Base-by-base conservation (phyloP, 2,797 vertebrate genomes). In the Acanthurus lineatus region DNA sequence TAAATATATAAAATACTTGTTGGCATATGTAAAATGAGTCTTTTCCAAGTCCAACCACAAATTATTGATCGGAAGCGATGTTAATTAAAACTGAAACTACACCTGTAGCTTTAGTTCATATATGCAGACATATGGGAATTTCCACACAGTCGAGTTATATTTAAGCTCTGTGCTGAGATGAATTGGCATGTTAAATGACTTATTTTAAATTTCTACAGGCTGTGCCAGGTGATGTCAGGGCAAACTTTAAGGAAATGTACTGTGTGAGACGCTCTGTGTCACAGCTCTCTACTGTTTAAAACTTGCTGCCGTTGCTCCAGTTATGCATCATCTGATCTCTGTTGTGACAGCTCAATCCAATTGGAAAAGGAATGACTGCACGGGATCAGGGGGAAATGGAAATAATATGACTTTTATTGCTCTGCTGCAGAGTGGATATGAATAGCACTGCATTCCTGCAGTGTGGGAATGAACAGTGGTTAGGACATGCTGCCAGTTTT, bases 381-480 rank as follows among this genome's bases (percentile, higher is more conserved):
- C 48, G 52, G 51, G 79, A 80, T 87, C 45, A 15, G 47, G 5
- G 65, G 76, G 70, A 79, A 83, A 83, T 89, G 82, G 85, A 89
- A 92, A 90, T 87, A 86, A 89, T 81, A 32, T 56, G 60, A 78
- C 60, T 88, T 85, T 82, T 82, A 85, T 86, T 88, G 62, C 81
- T 54, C 42, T 48, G 71, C 69, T 77, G 83, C 71, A 75, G 83
- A 86, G 86, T 89, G 89, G 88, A 91, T 89, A 91, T 84, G 69
- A 87, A 71, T 77, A 74, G 65, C 53, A 56, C 42, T 56, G 47
- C 52, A 74, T 81, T 76, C 38, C 70, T 76, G 56, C 64, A 79
- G 83, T 79, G 82, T 88, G 87, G 81, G 83, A 88, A 83, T 72
- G 82, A 90, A 64, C 70, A 57, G 73, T 47, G 82, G 77, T 81